phyloP scores from a whole-genome alignment of 2,888 invertebrate species.

The Agriopis marginaria region DNA sequence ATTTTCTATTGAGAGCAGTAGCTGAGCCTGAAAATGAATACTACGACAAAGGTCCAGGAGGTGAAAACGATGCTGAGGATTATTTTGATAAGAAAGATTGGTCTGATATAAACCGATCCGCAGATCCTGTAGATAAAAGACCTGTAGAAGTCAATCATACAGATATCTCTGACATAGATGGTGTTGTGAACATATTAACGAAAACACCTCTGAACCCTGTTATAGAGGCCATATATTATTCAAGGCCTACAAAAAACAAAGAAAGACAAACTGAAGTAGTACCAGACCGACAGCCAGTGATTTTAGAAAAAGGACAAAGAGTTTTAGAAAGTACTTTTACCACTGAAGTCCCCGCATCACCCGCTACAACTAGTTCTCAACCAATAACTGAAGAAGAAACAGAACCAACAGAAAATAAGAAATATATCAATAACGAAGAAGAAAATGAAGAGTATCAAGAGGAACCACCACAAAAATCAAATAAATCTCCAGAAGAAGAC shows the following conservation, averaged over 20 bases:
- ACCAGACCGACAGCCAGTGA: not conserved
- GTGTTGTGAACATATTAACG: conserved; percentile 72
- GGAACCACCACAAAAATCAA: conserved; percentile 53
- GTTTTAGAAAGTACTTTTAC: conserved; percentile 27
- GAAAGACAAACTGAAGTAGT: not conserved
- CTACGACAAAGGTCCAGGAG: conserved; percentile 66
- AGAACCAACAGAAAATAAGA: conserved; percentile 34
- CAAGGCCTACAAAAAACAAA: conserved; percentile 4
- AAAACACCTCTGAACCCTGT: conserved; percentile 51
- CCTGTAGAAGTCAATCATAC: conserved; percentile 50
- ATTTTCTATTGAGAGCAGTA: conserved; percentile 69
- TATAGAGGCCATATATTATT: conserved; percentile 49
- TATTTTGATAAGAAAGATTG: conserved; percentile 78
- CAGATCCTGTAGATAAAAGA: conserved; percentile 45
- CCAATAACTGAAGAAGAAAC: conserved; percentile 33
- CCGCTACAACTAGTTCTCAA: not conserved
- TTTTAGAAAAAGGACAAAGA: conserved; percentile 24
- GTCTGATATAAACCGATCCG: conserved; percentile 67
- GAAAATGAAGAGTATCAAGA: conserved; percentile 59
- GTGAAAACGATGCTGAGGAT: conserved; percentile 70
- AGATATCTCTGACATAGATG: conserved; percentile 70
- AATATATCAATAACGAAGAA: conserved; percentile 33
- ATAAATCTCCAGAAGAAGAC: conserved; percentile 52
- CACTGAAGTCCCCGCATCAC: not conserved
- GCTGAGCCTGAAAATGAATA: conserved; percentile 70